Percentiles rank a stretch among this genome's conserved stretches.
Evolutionary conservation across 2,888 invertebrate species (phyloP).

Genomic region (Oligia strigilis): DNA sequence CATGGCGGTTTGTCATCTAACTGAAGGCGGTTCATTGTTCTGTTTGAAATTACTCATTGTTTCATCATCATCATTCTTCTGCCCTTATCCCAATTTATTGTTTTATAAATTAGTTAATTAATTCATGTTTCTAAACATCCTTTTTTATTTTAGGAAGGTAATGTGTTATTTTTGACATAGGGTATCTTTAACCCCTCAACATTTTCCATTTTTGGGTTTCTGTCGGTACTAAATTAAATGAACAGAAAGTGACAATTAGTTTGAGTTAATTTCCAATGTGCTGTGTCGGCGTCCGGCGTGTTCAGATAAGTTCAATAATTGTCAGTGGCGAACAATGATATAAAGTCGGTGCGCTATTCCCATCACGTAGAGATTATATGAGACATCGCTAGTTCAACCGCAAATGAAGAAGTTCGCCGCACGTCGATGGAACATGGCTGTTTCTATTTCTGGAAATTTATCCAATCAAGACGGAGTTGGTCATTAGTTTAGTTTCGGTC

Average conservation of each 20-base stretch:
- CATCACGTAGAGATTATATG: conserved; percentile 83
- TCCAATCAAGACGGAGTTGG: conserved; percentile 70
- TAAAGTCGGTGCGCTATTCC: conserved; percentile 70
- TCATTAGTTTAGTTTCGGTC: conserved; percentile 70
- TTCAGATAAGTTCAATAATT: conserved; percentile 60
- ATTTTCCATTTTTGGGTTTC: background rate
- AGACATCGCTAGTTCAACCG: conserved; percentile 79
- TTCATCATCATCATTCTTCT: background rate
- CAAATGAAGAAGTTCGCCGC: conserved; percentile 78
- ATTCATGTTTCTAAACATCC: background rate
- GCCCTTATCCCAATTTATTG: background rate
- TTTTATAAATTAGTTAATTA: conserved; percentile 18
- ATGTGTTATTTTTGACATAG: background rate
- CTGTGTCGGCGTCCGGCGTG: conserved; percentile 24
- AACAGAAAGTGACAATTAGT: conserved; percentile 12
- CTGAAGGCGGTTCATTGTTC: conserved; percentile 35
- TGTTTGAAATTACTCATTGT: conserved; percentile 16
- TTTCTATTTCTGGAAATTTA: conserved; percentile 75
- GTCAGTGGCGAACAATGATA: conserved; percentile 51
- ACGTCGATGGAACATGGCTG: conserved; percentile 63
- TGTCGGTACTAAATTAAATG: background rate
- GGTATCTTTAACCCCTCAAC: background rate
- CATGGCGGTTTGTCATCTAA: conserved; percentile 36
- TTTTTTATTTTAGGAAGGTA: conserved; percentile 1
- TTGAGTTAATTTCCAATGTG: conserved; percentile 37